Percentiles rank a stretch among this genome's conserved stretches.
Conservation (phyloP, 2,797 vertebrate genomes). For the Lateolabrax maculatus region DNA sequence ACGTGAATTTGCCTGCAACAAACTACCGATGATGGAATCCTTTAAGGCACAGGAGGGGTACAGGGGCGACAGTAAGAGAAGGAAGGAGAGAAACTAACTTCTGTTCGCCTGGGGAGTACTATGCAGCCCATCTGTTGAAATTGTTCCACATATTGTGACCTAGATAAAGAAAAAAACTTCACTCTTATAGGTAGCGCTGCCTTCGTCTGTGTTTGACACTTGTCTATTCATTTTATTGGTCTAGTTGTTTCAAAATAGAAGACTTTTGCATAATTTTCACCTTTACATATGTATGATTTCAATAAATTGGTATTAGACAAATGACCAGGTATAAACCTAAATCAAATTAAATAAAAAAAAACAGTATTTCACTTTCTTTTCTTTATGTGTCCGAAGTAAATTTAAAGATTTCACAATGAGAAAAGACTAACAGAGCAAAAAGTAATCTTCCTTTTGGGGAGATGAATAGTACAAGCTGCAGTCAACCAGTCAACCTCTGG, state of each 20-base stretch:
- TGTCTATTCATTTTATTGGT: conserved; percentile 87
- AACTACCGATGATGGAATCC: conserved; percentile 64
- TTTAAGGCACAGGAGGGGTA: conserved; percentile 62
- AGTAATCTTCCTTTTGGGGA: conserved; percentile 40
- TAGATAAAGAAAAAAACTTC: conserved; percentile 84
- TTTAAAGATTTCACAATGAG: conserved; percentile 39
- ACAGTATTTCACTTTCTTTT: conserved; percentile 3
- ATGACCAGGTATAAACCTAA: conserved; percentile 56
- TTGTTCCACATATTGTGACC: conserved; percentile 90
- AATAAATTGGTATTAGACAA: conserved; percentile 64
- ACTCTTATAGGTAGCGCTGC: conserved; percentile 80
- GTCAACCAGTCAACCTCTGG: conserved; percentile 59
- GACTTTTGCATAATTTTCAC: conserved; percentile 81
- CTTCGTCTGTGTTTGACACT: conserved; percentile 80
- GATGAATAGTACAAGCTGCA: conserved; percentile 42
- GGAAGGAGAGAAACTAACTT: conserved; percentile 84
- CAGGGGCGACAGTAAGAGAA: conserved; percentile 63
- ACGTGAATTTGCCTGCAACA: conserved; percentile 45
- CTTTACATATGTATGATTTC: conserved; percentile 73
- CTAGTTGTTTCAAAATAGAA: conserved; percentile 84
- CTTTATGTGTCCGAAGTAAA: conserved; percentile 33
- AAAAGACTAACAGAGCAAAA: conserved; percentile 39
- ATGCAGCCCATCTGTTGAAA: conserved; percentile 89
- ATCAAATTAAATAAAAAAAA: conserved; percentile 43
- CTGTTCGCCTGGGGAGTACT: conserved; percentile 87